A percentile compares a stretch with the other conserved stretches of the same genome.
Conservation (phyloP, 2,888 invertebrate species). For the Deilephila porcellus region DNA sequence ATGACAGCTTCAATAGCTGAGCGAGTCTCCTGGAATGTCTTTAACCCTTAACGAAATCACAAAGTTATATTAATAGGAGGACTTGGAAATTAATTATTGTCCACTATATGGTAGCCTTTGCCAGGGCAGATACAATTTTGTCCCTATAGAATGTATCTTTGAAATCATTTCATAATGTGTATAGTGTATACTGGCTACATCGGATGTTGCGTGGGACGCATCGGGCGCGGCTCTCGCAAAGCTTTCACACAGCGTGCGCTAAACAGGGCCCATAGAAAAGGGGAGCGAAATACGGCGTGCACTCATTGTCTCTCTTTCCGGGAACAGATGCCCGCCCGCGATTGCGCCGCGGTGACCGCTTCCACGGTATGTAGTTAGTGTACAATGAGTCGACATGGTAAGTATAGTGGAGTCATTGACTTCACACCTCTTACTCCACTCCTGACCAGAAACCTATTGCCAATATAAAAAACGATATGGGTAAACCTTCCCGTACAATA, state of each 20-base stretch:
- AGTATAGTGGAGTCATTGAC: neutral
- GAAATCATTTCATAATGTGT: neutral
- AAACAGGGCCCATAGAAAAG: slow-evolving; percentile 39
- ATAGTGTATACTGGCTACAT: slow-evolving; percentile 1
- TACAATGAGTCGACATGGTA: neutral
- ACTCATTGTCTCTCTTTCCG: slow-evolving; percentile 75
- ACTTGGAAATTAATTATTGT: too few relatives aligned
- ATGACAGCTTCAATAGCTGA: too few relatives aligned
- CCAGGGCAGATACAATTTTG: too few relatives aligned
- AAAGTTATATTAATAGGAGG: too few relatives aligned
- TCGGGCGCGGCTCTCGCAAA: slow-evolving; percentile 38
- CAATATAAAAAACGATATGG: too few relatives aligned
- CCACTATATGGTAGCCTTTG: too few relatives aligned
- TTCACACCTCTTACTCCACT: neutral
- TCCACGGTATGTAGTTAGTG: neutral
- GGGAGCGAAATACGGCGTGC: slow-evolving; percentile 59
- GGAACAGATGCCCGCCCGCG: slow-evolving; percentile 69
- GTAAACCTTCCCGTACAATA: too few relatives aligned
- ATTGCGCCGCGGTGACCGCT: slow-evolving; percentile 50
- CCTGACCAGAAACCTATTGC: too few relatives aligned
- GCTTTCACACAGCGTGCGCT: slow-evolving; percentile 45
- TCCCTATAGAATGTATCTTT: neutral
- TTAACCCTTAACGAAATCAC: too few relatives aligned
- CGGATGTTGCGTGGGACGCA: slow-evolving; percentile 25
- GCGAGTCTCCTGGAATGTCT: too few relatives aligned